These are phyloP conservation scores for Keiferia lycopersicella DNA, from an alignment of 2,888 invertebrate species.

Conservation along the genomic window DNA sequence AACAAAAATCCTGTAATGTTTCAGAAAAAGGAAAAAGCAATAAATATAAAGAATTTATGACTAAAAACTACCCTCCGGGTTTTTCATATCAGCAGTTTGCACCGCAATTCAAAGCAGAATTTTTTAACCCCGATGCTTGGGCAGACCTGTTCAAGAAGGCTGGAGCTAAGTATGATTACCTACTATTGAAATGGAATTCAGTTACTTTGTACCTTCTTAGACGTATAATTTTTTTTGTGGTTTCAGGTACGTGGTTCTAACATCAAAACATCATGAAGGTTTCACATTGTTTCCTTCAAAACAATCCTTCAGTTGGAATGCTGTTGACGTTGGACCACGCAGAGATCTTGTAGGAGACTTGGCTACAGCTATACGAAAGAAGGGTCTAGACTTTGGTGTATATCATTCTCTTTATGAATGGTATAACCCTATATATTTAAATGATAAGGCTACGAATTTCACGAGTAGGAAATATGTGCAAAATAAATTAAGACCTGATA, in stretches of 20 bases:
- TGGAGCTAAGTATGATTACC: conserved; percentile 86
- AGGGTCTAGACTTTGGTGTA: conserved; percentile 88
- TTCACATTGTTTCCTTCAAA: conserved; percentile 92
- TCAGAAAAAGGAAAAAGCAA: conserved; percentile 1
- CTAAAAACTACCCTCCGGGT: conserved; percentile 83
- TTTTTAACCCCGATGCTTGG: conserved; percentile 90
- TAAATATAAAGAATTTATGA: conserved; percentile 4
- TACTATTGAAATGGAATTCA: too few relatives aligned
- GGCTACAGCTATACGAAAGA: conserved; percentile 83
- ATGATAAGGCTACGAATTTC: conserved; percentile 85
- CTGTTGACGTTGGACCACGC: conserved; percentile 88
- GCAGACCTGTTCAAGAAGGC: conserved; percentile 87
- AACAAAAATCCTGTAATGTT: not conserved
- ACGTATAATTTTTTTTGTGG: not conserved
- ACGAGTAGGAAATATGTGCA: conserved; percentile 84
- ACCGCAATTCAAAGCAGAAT: conserved; percentile 89
- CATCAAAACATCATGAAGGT: conserved; percentile 95
- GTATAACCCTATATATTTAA: conserved; percentile 90
- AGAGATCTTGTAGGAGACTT: conserved; percentile 90
- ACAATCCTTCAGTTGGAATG: conserved; percentile 92
- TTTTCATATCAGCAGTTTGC: conserved; percentile 94
- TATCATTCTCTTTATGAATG: conserved; percentile 94
- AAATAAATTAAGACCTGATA: conserved; percentile 88
- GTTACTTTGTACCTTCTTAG: too few relatives aligned
- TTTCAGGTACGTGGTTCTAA: conserved; percentile 88